Evolutionary conservation across 2,113 vertebrate species (phyloP), one percentile per base, ranked within the genome.

Genomic region (Desmodus rotundus): DNA sequence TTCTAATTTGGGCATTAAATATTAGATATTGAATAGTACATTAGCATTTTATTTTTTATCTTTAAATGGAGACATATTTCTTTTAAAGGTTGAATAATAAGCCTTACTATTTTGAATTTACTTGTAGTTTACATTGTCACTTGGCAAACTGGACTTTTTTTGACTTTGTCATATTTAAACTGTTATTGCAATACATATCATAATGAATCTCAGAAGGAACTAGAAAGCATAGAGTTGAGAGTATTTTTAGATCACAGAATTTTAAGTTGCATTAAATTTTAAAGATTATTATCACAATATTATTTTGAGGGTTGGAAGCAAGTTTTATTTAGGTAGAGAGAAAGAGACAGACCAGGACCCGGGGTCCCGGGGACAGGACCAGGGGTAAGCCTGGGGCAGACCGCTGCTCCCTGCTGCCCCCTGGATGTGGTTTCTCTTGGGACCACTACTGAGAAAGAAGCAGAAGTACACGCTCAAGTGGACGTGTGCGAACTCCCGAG

Each of bases 161-260:
- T 83, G 31, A 56, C 22, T 38, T 77, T 83, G 41, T 43, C 22
- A 22, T 92, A 72, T 54, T 95, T 91, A 88, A 83, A 58, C 54
- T 89, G 22, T 70, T 54, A 56, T 4, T 63, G 41, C 10, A 68
- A 8, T 43, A 16, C 26, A 28, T 91, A 26, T 86, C 47, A 43
- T 65, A 15, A 22, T 85, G 33, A 47, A 70, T 91, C 56, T 90
- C 73, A 87, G 89, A 84, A 80, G 84, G 96, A 93, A 54, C 56
- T 63, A 92, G 91, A 92, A 96, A 68, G 54, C 36, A 63, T 78
- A 82, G 58, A 33, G 14, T 67, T 84, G 22, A 96, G 67, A 63
- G 10, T 86, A 83, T 78, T 87, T 84, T 82, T 94, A 82, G 61
- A 47, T 89, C 16, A 36, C 65, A 81, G 80, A 76, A 82, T 72